Evolutionary conservation across 2,888 invertebrate species (phyloP), one percentile per base, ranked within the genome.

Genomic region (Linnaemya tessellans): DNA sequence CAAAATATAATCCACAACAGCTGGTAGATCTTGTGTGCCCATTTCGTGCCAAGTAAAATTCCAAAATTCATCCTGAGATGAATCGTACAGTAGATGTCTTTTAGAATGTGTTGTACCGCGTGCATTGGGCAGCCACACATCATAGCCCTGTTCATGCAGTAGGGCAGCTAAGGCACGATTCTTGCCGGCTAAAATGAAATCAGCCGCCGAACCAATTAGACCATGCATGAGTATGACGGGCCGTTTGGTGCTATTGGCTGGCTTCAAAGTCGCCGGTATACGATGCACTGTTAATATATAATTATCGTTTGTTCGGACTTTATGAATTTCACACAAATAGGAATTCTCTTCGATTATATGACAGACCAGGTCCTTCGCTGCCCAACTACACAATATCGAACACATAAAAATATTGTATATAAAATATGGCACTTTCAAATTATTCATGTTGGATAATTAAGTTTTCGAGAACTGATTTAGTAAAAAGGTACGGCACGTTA

Each of bases 31-130:
- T 62, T 89, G 90, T 51, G 89, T 84, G 73, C 91, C 92, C 84
- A 92, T 92, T 87, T 92, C 91, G 70, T 92, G 92, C 90, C 91
- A 92, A 35, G 89, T 90, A 73, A 91, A 92, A 68, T 91, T 89
- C 92, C 92, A 92, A 82, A 91, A 92, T 20, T 84, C 86, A 1
- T 89, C 71, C 71, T 88, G 87, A 10, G 88, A 88, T 10, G 91
- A 88, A 46, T 89, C 87, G 8, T 89, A 80, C 0, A 56, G 82
- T 15, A 84, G 81, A 58, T 92, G 92, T 0, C 87, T 87, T n/a
- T 90, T 90, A 3, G 91, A 91, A 58, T 89, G 88, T 1, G 91
- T 91, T 0, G 90, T 91, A 58, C 92, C 91, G 0, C 92, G 88
- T 11, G 90, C 90, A 87, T 91, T 92, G 4, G 90, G 90, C 73